Percentiles rank a stretch among this genome's conserved stretches.
phyloP scores from a whole-genome alignment of 2,888 invertebrate species.

The Pseudoips prasinana region DNA sequence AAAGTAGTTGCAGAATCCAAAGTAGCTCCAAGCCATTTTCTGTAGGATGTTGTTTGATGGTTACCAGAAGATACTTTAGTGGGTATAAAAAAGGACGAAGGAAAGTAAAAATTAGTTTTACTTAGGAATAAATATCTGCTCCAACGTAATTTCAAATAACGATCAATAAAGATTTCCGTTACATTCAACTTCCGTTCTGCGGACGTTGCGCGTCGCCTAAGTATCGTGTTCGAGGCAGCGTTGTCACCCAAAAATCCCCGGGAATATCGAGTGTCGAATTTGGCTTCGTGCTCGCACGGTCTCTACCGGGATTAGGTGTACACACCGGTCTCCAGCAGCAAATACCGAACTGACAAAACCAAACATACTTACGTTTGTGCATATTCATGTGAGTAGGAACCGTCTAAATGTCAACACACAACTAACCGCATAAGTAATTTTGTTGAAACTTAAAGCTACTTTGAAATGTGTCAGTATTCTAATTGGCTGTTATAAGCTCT shows the following conservation, averaged over 20 bases:
- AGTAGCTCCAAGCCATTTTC: too few species aligned
- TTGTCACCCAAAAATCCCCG: slow-evolving; percentile 30
- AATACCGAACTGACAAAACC: slow-evolving; percentile 29
- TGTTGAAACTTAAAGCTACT: too few species aligned
- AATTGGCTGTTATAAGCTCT: too few species aligned
- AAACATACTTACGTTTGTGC: slow-evolving; percentile 25
- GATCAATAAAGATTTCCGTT: too few species aligned
- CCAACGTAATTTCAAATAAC: too few species aligned
- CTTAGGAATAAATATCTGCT: too few species aligned
- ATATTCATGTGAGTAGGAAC: slow-evolving; percentile 12
- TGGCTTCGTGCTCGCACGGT: slow-evolving; percentile 36
- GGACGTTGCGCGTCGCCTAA: slow-evolving; percentile 6
- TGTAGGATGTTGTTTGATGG: too few species aligned
- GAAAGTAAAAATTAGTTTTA: too few species aligned
- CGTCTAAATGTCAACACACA: slow-evolving; percentile 6
- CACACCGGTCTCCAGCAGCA: slow-evolving; percentile 24
- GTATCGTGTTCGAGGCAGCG: slow-evolving; percentile 13
- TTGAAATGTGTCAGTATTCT: too few species aligned
- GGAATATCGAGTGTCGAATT: slow-evolving; percentile 30
- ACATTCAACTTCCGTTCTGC: not conserved
- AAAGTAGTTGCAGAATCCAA: too few species aligned
- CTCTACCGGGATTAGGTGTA: slow-evolving; percentile 42
- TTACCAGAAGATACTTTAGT: too few species aligned
- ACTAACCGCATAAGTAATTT: not conserved
- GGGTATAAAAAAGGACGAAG: too few species aligned